A percentile compares a stretch with the other conserved stretches of the same genome.
phyloP scores from a whole-genome alignment of 1,140 invertebrate species.

The Conus ventricosus region DNA sequence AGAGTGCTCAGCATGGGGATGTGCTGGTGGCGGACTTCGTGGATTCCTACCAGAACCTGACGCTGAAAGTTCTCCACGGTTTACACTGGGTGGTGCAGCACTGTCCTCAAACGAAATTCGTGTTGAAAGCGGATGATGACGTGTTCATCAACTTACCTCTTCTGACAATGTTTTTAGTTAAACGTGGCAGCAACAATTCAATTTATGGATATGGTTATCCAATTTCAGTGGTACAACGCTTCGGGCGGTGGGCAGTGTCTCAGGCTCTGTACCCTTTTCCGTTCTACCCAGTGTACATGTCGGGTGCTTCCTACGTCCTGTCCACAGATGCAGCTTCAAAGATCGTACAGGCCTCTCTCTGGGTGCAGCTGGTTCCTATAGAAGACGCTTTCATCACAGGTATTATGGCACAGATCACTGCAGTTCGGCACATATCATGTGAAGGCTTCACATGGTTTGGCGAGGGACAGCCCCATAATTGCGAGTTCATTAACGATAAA shows the following conservation, averaged over 20 bases:
- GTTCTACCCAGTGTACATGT: constrained; percentile 64
- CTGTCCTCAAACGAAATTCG: constrained; percentile 70
- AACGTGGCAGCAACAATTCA: constrained; percentile 32
- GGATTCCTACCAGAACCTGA: constrained; percentile 89
- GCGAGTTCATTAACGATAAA: constrained; percentile 36
- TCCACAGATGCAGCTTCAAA: constrained; percentile 53
- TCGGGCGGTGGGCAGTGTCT: constrained; percentile 57
- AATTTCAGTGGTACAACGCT: constrained; percentile 47
- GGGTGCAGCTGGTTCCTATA: constrained; percentile 63
- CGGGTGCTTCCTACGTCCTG: constrained; percentile 66
- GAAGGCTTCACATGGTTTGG: constrained; percentile 38
- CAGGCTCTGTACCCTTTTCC: constrained; percentile 54
- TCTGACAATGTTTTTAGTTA: constrained; percentile 49
- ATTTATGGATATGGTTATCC: constrained; percentile 46
- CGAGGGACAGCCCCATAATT: constrained; percentile 24
- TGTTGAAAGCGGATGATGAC: constrained; percentile 78
- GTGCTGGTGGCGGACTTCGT: constrained; percentile 87
- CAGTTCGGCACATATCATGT: constrained; percentile 43
- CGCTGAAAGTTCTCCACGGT: constrained; percentile 89
- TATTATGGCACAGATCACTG: constrained; percentile 61
- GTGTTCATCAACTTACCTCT: constrained; percentile 75
- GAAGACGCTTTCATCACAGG: constrained; percentile 77
- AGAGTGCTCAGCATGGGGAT: constrained; percentile 79
- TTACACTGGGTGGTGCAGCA: constrained; percentile 43
- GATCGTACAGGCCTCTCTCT: constrained; percentile 56